Conservation (phyloP, 2,797 vertebrate species). For the Cossypha caffra region DNA sequence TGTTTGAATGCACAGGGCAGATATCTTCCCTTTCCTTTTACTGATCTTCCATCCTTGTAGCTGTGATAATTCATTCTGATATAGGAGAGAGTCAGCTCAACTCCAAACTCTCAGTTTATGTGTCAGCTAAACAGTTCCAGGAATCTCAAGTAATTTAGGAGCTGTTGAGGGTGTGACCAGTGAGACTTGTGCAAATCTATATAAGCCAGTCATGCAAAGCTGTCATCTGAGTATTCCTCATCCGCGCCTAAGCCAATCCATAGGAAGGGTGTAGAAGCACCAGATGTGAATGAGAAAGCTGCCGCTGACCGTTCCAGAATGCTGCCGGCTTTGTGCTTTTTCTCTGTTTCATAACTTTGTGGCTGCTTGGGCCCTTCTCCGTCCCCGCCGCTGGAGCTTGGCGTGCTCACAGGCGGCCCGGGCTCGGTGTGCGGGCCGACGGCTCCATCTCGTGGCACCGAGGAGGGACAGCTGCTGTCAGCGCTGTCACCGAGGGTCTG, state of each 20-base stretch:
- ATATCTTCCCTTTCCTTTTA: neutral
- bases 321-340: neutral
- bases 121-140: neutral
- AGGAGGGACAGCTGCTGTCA: rapidly evolving
- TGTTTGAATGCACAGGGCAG: neutral
- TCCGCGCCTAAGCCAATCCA: neutral
- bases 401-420: rapidly evolving
- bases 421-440: neutral
- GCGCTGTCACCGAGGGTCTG: rapidly evolving
- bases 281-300: neutral
- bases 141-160: neutral
- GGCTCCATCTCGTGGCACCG: neutral
- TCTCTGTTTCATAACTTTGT: neutral
- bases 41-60: neutral
- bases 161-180: neutral
- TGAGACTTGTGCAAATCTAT: neutral
- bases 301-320: neutral
- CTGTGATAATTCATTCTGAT: neutral
- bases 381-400: neutral
- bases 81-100: neutral
- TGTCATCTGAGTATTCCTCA: neutral
- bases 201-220: neutral
- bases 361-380: neutral
- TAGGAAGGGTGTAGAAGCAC: neutral
- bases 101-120: neutral